Evolutionary conservation across 2,888 invertebrate genomes (phyloP), one percentile per base, ranked within the genome.

Genomic region (Brenthis ino): DNA sequence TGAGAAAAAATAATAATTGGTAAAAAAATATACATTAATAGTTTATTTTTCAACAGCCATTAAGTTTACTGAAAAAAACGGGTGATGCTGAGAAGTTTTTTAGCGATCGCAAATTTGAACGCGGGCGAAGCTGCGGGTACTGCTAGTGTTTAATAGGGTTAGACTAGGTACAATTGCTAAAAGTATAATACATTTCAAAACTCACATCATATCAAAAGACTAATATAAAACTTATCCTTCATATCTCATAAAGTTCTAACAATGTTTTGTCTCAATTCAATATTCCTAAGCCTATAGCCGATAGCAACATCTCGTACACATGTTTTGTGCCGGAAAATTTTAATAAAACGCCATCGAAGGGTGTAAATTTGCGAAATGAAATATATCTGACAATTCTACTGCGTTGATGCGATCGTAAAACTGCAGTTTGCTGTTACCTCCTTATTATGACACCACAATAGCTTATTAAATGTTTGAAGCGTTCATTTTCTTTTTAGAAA

Each of bases 341-440:
- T 84, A 83, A 86, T 87, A 87, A 84, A 86, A 81, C 82, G 79
- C 82, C 79, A 61, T 78, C 61, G 72, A 68, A 72, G 80, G 70
- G 69, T 57, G 77, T 74, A 80, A 81, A 82, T 80, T 81, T 79
- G 76, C 74, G 75, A 80, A 71, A 75, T 76, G 76, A 77, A 83
- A 85, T 82, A 83, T 83, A 80, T 82, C 77, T 79, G 79, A 81
- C 81, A 82, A 81, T 83, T 74, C 47, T 43, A 61, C 47, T 28
- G 47, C 73, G 77, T 72, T 73, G 78, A 79, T 77, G 78, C 67
- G 71, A 71, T 71, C 77, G 69, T 76, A 70, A 73, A 68, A 72
- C 69, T 55, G 57, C 70, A 24, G 33, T 43, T 65, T 60, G 65
- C 64, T 68, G 64, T 64, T 69, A 43, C 50, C 63, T 69, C 54